A percentile compares a stretch with the other conserved stretches of the same genome.
Conservation (phyloP, 2,797 vertebrate genomes). For the Eleutherodactylus coqui region DNA sequence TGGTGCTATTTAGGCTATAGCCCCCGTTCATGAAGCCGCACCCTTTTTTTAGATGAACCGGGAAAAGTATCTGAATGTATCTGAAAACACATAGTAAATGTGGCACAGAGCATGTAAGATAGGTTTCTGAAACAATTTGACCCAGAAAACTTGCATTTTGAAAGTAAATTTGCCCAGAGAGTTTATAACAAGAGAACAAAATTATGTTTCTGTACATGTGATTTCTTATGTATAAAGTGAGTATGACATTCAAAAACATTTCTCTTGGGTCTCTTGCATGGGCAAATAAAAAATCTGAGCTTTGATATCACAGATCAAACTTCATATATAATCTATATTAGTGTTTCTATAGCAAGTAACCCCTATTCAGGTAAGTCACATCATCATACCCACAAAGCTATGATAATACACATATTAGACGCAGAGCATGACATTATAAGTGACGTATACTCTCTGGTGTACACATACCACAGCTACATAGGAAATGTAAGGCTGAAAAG, state of each 20-base stretch:
- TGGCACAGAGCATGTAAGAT: too few relatives aligned
- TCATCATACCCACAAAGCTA: neutral
- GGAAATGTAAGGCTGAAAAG: neutral
- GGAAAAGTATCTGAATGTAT: too few relatives aligned
- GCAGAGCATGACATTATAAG: neutral
- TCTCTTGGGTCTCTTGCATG: neutral
- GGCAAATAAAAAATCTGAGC: neutral
- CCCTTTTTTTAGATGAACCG: too few relatives aligned
- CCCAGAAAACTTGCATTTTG: too few relatives aligned
- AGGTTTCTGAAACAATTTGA: too few relatives aligned
- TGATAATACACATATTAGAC: neutral
- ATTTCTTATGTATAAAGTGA: neutral
- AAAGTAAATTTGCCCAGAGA: too few relatives aligned
- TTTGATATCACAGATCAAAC: neutral
- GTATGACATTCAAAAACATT: neutral
- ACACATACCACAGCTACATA: neutral
- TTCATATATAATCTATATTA: neutral
- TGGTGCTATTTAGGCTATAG: too few relatives aligned
- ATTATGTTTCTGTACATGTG: neutral
- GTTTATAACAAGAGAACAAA: too few relatives aligned
- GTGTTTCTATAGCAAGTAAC: neutral
- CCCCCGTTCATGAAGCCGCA: too few relatives aligned
- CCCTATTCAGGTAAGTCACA: neutral
- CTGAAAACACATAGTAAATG: too few relatives aligned
- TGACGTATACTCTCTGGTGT: too few relatives aligned